Base-by-base conservation (phyloP, 1,140 invertebrate species). In the Hyles euphorbiae region DNA sequence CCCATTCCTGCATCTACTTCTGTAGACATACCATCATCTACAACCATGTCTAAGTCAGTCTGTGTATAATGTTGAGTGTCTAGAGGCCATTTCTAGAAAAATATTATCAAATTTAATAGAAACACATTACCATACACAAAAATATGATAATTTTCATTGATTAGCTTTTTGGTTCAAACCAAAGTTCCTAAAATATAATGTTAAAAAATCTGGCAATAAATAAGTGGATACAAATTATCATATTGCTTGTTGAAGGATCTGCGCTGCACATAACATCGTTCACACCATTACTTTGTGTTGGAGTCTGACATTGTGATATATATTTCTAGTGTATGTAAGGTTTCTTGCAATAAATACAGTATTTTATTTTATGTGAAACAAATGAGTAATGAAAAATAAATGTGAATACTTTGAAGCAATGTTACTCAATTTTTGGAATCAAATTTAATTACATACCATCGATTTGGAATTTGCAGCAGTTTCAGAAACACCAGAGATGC, bases 21-120 rank as follows among this genome's bases (percentile, higher is more conserved):
- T 12, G 60, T 48, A 2, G 36, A 56, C 0, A 75, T 47, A 6
- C 51, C 69, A 59, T 65, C 61, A 3, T 69, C 62, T 4, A 76
- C 49, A 47, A 58, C 64, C 58, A 72, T 65, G 10, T 73, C 66
- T 10, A 76, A 61, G 8, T 72, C 67, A 34, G 64, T 51, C 63
- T 68, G 63, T 34, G 56, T 54, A 49, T 65, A 68, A 56, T 72
- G 61, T 44, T 69, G 62, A 4, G 68, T 34, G 3, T 75, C 72
- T 49, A 68, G 47, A n/a, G 68, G 34, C 75, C 75, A 78, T 66
- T 78, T 78, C 75, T 78, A 52, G 3, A 64, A 62, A 67, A 60
- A 53, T 32, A 61, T 33, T 46, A 61, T 8, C n/a, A 5, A 22
- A 22, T 22, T 22, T 22, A 22, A 22, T 22, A 22, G 22, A 22